A percentile compares a stretch with the other conserved stretches of the same genome.
Conservation (phyloP, 2,797 vertebrate species). For the Periophthalmus magnuspinnatus region DNA sequence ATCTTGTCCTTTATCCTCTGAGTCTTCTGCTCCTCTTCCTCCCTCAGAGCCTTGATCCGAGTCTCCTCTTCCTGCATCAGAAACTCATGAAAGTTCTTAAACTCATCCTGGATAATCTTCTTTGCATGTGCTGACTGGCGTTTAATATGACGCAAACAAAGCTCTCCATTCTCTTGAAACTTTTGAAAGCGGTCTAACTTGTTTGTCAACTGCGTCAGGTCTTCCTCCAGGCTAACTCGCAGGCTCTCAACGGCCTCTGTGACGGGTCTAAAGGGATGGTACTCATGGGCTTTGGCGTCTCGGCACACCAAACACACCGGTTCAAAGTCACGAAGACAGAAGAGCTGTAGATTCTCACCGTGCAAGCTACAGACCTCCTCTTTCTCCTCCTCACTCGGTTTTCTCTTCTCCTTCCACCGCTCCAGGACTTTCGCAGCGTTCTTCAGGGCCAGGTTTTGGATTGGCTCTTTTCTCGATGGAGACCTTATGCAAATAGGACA, state of each 20-base stretch:
- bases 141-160: slow-evolving; percentile 7
- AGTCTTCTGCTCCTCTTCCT: slow-evolving; percentile 16
- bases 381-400: too few species aligned
- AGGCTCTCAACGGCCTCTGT: slow-evolving; percentile 6
- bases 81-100: slow-evolving; percentile 6
- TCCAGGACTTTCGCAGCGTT: slow-evolving; percentile 10
- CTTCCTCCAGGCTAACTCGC: slow-evolving; percentile 1
- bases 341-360: slow-evolving; percentile 9
- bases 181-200: slow-evolving; percentile 1
- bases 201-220: slow-evolving; percentile 3
- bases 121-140: slow-evolving; percentile 10
- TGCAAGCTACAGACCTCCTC: slow-evolving; percentile 10
- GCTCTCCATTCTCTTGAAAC: slow-evolving; percentile 6
- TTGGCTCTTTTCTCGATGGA: neutral
- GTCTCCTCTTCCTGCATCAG: neutral
- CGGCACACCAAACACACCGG: slow-evolving; percentile 15
- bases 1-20: slow-evolving; percentile 8
- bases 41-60: slow-evolving; percentile 1
- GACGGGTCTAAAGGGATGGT: slow-evolving; percentile 16
- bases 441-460: slow-evolving; percentile 19
- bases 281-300: slow-evolving; percentile 11
- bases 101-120: slow-evolving; percentile 4
- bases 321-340: slow-evolving; percentile 20
- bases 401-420: neutral
- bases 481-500: neutral